These are phyloP conservation scores for Pycnomerus fuliginosus DNA, from an alignment of 2,888 invertebrate genomes.

Conservation along the genomic window DNA sequence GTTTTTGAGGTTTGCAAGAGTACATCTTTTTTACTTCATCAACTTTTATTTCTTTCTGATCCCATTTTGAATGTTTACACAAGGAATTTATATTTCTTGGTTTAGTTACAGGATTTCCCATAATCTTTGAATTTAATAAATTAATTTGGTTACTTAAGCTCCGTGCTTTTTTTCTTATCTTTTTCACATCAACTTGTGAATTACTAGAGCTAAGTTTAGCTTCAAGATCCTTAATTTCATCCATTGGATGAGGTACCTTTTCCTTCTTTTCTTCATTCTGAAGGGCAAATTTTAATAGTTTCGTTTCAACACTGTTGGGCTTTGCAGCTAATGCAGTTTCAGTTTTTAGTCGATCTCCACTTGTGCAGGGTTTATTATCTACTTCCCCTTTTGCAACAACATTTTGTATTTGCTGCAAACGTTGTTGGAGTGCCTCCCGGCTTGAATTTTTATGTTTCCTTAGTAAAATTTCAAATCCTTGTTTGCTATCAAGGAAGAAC, in stretches of 20 bases:
- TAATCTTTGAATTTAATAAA: conserved; percentile 2
- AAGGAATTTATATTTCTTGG: not conserved
- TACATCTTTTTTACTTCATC: conserved; percentile 27
- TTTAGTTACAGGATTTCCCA: conserved; percentile 2
- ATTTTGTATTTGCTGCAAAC: not conserved
- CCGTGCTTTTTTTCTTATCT: conserved; percentile 54
- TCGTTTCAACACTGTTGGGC: conserved; percentile 45
- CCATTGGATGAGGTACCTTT: conserved; percentile 54
- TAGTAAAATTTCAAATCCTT: conserved; percentile 44
- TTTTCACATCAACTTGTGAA: conserved; percentile 53
- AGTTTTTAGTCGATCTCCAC: conserved; percentile 5
- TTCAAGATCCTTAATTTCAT: conserved; percentile 56
- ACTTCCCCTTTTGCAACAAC: not conserved
- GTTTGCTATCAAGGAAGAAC: conserved; percentile 55
- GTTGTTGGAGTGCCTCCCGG: not conserved
- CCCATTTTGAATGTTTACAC: conserved; percentile 3
- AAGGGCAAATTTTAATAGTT: conserved; percentile 43
- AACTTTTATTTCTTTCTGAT: conserved; percentile 49
- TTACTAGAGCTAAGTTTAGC: conserved; percentile 55
- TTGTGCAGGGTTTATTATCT: conserved; percentile 1
- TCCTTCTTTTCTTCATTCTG: conserved; percentile 17
- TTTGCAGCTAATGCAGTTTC: conserved; percentile 41
- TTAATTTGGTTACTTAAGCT: conserved; percentile 39
- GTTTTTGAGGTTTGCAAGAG: conserved; percentile 46
- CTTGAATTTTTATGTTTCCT: conserved; percentile 33